A percentile compares a stretch with the other conserved stretches of the same genome.
These are phyloP conservation scores for Montipora capricornis DNA, from an alignment of 64 coral and sea anemone genomes.

Conservation along the genomic window DNA sequence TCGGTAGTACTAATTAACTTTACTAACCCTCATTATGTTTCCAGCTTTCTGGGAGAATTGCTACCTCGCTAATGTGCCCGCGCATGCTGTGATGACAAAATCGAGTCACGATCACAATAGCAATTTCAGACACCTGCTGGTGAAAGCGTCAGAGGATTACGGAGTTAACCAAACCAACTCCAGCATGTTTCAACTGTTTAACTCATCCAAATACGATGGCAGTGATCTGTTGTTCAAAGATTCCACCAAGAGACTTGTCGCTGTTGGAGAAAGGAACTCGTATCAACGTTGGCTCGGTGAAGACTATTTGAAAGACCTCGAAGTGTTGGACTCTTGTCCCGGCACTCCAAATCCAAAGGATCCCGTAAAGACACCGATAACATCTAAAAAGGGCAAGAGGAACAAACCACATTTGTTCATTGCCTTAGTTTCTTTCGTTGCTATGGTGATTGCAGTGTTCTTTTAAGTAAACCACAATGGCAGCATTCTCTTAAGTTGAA, in stretches of 20 bases:
- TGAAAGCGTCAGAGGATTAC: neutral
- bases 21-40: neutral
- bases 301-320: neutral
- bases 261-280: constrained; percentile 23
- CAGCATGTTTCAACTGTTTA: neutral
- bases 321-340: neutral
- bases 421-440: neutral
- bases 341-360: too few species aligned
- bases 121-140: neutral
- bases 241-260: constrained; percentile 49
- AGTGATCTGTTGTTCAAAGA: constrained; percentile 77
- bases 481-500: too few species aligned
- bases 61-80: neutral
- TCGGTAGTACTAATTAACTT: too few species aligned
- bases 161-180: neutral
- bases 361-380: neutral
- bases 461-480: too few species aligned
- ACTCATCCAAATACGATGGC: neutral
- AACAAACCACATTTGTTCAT: neutral
- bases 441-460: neutral
- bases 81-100: constrained; percentile 34
- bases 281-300: constrained; percentile 48
- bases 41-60: neutral
- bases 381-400: neutral
- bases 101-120: neutral